Evolutionary conservation across 2,113 vertebrate genomes (phyloP).

Genomic region (Shinisaurus crocodilurus): DNA sequence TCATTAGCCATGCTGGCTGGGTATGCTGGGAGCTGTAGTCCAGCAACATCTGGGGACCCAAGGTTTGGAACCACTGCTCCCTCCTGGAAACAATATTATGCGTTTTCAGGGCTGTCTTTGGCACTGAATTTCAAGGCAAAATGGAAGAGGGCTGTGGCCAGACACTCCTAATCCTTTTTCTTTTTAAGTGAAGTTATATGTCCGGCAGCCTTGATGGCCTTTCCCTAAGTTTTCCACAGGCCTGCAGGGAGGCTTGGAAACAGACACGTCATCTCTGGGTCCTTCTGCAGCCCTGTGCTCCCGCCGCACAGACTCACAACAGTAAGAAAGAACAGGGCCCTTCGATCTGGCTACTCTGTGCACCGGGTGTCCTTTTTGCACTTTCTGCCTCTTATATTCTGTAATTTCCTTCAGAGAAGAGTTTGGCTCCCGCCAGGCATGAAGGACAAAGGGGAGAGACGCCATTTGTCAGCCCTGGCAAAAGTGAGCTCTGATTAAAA

Average conservation of each 20-base stretch:
- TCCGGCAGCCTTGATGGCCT: background rate
- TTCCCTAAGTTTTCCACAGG: accelerated
- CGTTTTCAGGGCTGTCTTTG: conserved; percentile 42
- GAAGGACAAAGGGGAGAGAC: background rate
- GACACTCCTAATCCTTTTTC: background rate
- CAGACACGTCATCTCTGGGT: background rate
- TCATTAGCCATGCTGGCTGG: no score
- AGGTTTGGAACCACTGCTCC: no score
- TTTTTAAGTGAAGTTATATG: background rate
- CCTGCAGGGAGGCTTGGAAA: no score
- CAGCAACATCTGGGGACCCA: no score
- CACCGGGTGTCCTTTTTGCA: background rate
- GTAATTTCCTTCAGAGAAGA: no score
- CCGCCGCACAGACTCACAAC: no score
- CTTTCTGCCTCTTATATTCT: background rate
- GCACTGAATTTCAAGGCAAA: conserved; percentile 45
- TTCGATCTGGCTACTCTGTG: background rate
- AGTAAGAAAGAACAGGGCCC: background rate
- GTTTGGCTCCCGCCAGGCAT: background rate
- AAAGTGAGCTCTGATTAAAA: conserved; percentile 44
- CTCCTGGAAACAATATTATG: conserved; percentile 37
- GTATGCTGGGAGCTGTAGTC: no score
- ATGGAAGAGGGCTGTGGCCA: conserved; percentile 37
- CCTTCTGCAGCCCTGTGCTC: background rate
- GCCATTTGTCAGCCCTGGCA: conserved; percentile 31